Evolutionary conservation across 2,113 vertebrate species (phyloP).

Genomic region (Mus spicilegus): DNA sequence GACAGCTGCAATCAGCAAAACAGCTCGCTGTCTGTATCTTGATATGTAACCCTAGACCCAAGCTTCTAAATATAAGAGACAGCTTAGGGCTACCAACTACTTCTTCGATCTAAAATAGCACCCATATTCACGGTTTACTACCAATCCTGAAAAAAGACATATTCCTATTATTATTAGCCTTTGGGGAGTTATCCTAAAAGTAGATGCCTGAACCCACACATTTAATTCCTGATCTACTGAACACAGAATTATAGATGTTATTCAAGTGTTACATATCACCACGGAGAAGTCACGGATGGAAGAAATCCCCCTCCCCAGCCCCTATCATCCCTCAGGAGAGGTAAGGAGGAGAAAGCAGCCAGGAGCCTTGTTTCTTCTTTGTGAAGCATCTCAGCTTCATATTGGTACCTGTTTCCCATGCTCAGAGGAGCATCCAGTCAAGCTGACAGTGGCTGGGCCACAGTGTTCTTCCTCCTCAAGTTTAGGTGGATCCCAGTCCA

Average conservation of each 20-base stretch:
- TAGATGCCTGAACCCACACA: neutral
- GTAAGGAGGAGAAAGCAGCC: neutral
- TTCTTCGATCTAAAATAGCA: neutral
- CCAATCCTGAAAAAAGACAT: neutral
- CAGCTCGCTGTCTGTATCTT: conserved; percentile 86
- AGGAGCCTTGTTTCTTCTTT: accelerated
- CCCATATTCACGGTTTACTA: neutral
- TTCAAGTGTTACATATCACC: neutral
- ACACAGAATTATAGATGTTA: neutral
- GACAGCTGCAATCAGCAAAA: conserved; percentile 91
- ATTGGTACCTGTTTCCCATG: neutral
- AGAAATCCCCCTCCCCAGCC: conserved; percentile 11
- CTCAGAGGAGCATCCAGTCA: neutral
- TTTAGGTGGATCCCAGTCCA: neutral
- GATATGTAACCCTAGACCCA: conserved; percentile 90
- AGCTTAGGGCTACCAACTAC: conserved; percentile 67
- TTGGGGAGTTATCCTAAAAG: conserved; percentile 5
- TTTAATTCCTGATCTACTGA: neutral
- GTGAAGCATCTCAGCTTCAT: neutral
- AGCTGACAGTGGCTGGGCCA: accelerated
- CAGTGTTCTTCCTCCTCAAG: no score
- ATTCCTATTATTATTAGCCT: neutral
- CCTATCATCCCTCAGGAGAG: neutral
- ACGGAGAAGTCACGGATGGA: neutral
- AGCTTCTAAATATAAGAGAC: conserved; percentile 90